phyloP scores from a whole-genome alignment of 2,113 vertebrate genomes.

The Pycnonotus jocosus region DNA sequence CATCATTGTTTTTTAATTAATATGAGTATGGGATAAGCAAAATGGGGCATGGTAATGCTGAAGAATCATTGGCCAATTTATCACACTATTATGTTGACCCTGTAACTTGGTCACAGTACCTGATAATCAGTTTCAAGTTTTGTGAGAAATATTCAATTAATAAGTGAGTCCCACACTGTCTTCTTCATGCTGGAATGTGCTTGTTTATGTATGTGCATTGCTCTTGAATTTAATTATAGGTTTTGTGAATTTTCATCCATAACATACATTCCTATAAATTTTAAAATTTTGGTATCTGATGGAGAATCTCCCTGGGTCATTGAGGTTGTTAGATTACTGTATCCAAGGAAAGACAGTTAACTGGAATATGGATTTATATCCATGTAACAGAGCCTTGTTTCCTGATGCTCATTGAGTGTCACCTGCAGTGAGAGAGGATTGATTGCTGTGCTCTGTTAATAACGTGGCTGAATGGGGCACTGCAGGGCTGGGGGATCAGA shows the following conservation, averaged over 20 bases:
- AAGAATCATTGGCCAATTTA: accelerated
- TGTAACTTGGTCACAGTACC: not conserved
- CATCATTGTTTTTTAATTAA: not conserved
- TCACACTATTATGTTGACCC: not conserved
- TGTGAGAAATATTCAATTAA: not conserved
- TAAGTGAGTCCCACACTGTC: not conserved
- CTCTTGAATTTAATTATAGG: not conserved
- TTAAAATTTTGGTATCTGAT: not conserved
- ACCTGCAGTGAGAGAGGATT: not conserved
- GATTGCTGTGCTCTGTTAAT: not conserved
- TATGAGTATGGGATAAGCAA: not conserved
- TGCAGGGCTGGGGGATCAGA: not conserved
- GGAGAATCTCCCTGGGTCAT: not conserved
- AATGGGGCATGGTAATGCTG: not conserved
- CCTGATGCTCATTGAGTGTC: not conserved
- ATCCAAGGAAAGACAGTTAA: not conserved
- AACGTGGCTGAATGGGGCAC: not conserved
- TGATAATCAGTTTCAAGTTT: not conserved
- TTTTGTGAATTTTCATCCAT: not conserved
- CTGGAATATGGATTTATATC: not conserved
- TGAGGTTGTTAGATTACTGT: not conserved
- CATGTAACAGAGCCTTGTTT: not conserved
- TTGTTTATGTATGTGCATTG: not conserved
- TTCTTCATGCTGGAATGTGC: not conserved
- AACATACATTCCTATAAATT: not conserved